Conservation (phyloP, 2,797 vertebrate species). For the Avahi laniger region DNA sequence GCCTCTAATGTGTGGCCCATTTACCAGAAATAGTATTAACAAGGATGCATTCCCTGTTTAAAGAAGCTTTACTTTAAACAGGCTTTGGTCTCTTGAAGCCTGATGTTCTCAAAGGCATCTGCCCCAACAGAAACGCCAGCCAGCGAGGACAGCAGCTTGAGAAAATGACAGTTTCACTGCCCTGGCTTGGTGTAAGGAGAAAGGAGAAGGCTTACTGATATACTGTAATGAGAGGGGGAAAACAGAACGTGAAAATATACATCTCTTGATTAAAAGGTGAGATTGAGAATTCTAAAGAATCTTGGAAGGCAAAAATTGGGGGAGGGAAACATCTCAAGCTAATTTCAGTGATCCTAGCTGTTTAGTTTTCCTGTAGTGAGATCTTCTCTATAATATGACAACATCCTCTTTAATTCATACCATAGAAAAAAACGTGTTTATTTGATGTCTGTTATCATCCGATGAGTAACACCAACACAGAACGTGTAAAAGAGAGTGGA, state of each 20-base stretch:
- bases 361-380: slow-evolving; percentile 15
- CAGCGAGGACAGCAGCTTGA: not conserved
- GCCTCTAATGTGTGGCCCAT: not conserved
- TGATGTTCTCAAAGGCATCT: slow-evolving; percentile 39
- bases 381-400: slow-evolving; percentile 3
- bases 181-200: not conserved
- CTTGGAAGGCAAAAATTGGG: slow-evolving; percentile 1
- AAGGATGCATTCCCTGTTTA: not conserved
- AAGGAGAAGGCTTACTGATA: not conserved
- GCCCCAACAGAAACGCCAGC: not conserved
- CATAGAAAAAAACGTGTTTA: slow-evolving; percentile 11
- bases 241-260: not conserved
- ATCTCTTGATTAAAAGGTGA: not conserved
- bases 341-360: not conserved
- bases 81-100: not conserved
- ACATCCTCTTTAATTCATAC: slow-evolving; percentile 31
- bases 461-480: not conserved
- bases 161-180: not conserved
- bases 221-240: not conserved
- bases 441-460: slow-evolving; percentile 34
- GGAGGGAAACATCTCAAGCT: not conserved
- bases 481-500: slow-evolving; percentile 20
- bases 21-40: slow-evolving; percentile 43
- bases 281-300: not conserved
- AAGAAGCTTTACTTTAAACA: slow-evolving; percentile 24